Base-by-base conservation (phyloP, 2,888 invertebrate species). In the Tenthredo mesomela region DNA sequence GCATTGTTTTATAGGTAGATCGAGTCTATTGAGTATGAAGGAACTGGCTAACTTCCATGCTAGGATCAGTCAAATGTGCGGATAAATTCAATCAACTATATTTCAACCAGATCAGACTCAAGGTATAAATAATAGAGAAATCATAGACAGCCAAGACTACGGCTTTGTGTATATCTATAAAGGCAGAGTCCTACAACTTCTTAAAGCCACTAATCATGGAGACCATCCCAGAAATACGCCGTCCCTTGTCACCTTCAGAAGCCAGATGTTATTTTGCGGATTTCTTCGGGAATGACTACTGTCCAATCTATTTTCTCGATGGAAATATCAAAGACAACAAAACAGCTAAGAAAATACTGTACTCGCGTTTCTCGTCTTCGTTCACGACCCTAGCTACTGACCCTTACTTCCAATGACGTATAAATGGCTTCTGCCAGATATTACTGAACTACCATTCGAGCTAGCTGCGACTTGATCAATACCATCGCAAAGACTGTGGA, bases 381-480 rank as follows among this genome's bases (percentile, higher is more conserved):
- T 75, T 75, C 75, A 75, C 75, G 50, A 75, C 29, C 75, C 47
- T 47, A 18, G 9, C 10, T 12, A 25, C 47, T 77, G 54, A 77
- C 77, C 77, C 18, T 50, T 54, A 50, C 77, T 40, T 50, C 77
- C 29, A 77, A 77, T 73, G 73, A 73, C 73, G 73, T 73, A 73
- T 43, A 21, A 73, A 73, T 77, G 77, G 77, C 77, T 77, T 77
- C 77, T 18, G 10, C 25, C 10, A 67, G 71, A 77, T 77, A 54
- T 77, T 77, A 77, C 33, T 29, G 77, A 54, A 77, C 21, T 21
- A 73, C 73, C 43, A 73, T 40, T 73, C 43, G 21, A 73, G 43
- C 77, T 18, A 18, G 54, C 33, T 33, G n/a, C n/a, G 21, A 18
- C 77, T 54, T 77, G 50, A 54, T 77, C 77, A 77, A 77, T 77